Conservation (phyloP, 2,888 invertebrate genomes). For the Caradrina clavipalpis region DNA sequence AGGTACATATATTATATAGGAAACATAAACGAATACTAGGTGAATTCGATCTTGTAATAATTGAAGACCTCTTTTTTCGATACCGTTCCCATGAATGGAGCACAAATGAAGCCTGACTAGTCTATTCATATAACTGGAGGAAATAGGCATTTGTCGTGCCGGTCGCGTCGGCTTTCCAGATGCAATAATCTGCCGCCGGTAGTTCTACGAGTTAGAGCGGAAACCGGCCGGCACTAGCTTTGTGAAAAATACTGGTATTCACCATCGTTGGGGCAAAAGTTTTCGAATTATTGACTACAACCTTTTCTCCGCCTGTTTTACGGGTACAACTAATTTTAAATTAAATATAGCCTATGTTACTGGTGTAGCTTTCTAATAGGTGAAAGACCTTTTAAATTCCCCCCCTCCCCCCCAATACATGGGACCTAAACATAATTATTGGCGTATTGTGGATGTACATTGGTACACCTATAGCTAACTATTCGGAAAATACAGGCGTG, state of each 20-base stretch:
- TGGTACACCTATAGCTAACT: no score
- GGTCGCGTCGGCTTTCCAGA: conserved; percentile 9
- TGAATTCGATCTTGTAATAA: no score
- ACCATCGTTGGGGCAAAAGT: not conserved
- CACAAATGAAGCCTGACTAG: conserved; percentile 18
- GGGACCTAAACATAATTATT: no score
- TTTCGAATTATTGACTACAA: not conserved
- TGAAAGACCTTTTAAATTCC: no score
- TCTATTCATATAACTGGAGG: conserved; percentile 33
- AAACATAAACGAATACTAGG: conserved; percentile 3
- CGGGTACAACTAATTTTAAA: no score
- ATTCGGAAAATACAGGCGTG: no score
- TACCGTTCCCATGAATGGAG: conserved; percentile 8
- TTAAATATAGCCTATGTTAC: no score
- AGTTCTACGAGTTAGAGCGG: conserved; percentile 17
- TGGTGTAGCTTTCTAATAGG: no score
- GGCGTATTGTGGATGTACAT: no score
- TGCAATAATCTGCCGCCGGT: conserved; percentile 30
- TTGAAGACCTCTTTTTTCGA: not conserved
- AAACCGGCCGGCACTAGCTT: conserved; percentile 12
- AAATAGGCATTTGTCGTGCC: conserved; percentile 37
- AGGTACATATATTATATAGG: not conserved
- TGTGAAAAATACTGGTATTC: conserved; percentile 18
- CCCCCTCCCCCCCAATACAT: no score
- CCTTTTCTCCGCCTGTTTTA: no score